Percentiles rank a stretch among this genome's conserved stretches.
Conservation (phyloP, 2,888 invertebrate genomes). For the Cephus nigrinus region DNA sequence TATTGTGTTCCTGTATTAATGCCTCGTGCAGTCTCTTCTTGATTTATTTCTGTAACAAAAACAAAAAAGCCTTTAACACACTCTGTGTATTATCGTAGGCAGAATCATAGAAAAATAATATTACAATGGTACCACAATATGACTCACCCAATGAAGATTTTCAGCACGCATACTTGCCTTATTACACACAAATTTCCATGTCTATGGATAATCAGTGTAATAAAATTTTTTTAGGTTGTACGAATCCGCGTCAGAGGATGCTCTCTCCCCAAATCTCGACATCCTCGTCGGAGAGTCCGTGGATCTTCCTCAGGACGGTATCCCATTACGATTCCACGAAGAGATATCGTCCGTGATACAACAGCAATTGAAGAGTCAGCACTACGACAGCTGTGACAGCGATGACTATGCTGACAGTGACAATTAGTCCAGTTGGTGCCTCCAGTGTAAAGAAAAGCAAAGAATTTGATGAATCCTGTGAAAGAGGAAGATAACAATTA, state of each 20-base stretch:
- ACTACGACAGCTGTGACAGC: constrained; percentile 61
- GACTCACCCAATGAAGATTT: neutral
- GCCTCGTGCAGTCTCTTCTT: neutral
- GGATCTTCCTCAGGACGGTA: constrained; percentile 27
- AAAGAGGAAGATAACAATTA: neutral
- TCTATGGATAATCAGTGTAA: neutral
- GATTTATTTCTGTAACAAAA: neutral
- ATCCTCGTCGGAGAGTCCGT: constrained; percentile 64
- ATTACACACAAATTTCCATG: neutral
- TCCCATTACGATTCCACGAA: constrained; percentile 16
- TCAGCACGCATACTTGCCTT: neutral
- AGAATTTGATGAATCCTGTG: neutral
- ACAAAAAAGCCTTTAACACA: neutral
- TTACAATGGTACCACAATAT: neutral
- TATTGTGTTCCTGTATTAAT: neutral
- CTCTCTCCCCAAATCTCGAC: constrained; percentile 76
- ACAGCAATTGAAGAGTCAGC: constrained; percentile 41
- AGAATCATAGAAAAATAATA: neutral
- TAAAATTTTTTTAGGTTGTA: constrained; percentile 12
- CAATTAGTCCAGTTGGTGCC: constrained; percentile 39
- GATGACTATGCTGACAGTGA: constrained; percentile 64
- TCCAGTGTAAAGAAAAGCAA: neutral
- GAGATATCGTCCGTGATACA: constrained; percentile 15
- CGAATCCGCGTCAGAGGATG: constrained; percentile 69
- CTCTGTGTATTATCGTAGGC: neutral